Base-by-base conservation (phyloP, 2,888 invertebrate genomes). In the Ophion costatus region DNA sequence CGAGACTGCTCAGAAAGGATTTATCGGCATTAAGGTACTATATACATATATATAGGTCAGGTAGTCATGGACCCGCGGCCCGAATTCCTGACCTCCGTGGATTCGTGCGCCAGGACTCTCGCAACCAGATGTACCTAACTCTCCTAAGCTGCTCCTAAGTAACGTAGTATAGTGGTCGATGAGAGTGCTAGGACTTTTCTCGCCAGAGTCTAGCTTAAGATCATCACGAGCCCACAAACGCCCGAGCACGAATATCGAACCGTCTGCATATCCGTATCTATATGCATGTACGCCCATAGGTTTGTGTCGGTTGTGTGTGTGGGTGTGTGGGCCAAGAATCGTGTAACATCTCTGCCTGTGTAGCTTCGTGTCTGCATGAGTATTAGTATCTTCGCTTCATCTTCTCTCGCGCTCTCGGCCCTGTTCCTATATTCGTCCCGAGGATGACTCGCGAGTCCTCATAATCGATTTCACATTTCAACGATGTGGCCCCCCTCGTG, bases 391-490 rank as follows among this genome's bases (percentile, higher is more conserved):
- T 79, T 57, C 45, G 67, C 67, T 69, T 33, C 74, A 69, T 80
- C 80, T 75, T 80, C 24, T 24, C 69, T 61, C 51, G 59, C 61
- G 20, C 69, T 51, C 75, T 59, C 51, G 51, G 51, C 51, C 51
- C 67, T 67, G 38, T 56, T 74, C 29, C 64, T 77, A 29, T 56
- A 71, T 66, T 73, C 67, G 57, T 77, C 64, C 63, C 56, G 76
- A 74, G 76, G 82, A 82, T 82, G 80, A 85, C 85, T 82, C 80
- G 59, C 17, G 74, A 69, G 51, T 51, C 51, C 59, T 77, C 73
- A 77, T 82, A 79, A 82, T 82, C 80, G 82, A 83, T 85, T 85
- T 85, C 80, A 85, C 82, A 77, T 85, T 82, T 82, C 67, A 85
- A 66, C 77, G 80, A 56, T 64, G 29, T 38, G 29, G 59, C 57